Percentiles rank a stretch among this genome's conserved stretches.
These are phyloP conservation scores for Sipha maydis DNA, from an alignment of 2,888 invertebrate genomes.

Conservation along the genomic window DNA sequence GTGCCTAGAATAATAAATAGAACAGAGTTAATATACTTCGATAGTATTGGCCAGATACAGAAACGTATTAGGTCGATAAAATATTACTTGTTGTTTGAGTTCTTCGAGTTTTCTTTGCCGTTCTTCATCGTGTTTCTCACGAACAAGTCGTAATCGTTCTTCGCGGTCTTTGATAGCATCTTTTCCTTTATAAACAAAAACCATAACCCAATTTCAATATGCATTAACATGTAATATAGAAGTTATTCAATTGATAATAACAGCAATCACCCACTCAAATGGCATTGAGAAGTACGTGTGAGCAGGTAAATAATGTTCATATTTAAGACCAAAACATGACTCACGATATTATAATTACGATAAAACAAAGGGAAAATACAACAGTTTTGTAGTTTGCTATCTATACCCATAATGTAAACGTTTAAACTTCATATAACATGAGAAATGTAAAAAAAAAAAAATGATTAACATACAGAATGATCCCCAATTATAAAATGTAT, in stretches of 20 bases:
- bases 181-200: constrained; percentile 47
- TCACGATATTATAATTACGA: constrained; percentile 35
- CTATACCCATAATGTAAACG: neutral
- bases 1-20: constrained; percentile 69
- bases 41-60: neutral
- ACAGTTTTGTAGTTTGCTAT: neutral
- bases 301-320: constrained; percentile 12
- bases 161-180: constrained; percentile 67
- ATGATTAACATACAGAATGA: neutral
- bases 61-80: neutral
- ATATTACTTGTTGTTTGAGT: constrained; percentile 78
- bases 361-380: constrained; percentile 17
- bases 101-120: constrained; percentile 89
- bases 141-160: constrained; percentile 78
- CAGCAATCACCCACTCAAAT: constrained; percentile 14
- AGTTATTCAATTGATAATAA: constrained; percentile 13
- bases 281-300: constrained; percentile 30
- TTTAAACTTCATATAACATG: neutral
- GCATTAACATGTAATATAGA: neutral
- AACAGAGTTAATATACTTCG: neutral
- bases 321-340: constrained; percentile 32
- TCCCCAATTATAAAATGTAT: neutral
- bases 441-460: constrained; percentile 4
- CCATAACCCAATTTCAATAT: constrained; percentile 15
- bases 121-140: constrained; percentile 90